Conservation (phyloP, 2,888 invertebrate species). For the Erannis defoliaria region DNA sequence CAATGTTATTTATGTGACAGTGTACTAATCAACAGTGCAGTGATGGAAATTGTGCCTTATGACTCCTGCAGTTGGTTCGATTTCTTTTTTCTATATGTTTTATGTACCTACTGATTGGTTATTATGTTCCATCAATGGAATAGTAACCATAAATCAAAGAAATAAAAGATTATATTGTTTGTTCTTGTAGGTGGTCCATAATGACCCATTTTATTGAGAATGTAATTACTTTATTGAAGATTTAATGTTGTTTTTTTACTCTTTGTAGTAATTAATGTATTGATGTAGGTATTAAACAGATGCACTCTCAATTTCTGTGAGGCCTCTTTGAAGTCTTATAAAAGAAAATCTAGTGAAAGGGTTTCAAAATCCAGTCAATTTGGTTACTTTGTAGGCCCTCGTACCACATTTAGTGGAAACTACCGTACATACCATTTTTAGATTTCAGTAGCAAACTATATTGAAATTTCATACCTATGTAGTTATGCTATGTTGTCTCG, state of each 20-base stretch:
- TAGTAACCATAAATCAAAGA: not conserved
- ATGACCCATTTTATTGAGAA: not conserved
- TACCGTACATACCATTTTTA: too few relatives aligned
- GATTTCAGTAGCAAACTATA: too few relatives aligned
- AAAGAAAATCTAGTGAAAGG: too few relatives aligned
- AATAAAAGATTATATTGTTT: conserved; percentile 7
- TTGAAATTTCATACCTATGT: too few relatives aligned
- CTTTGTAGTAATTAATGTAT: not conserved
- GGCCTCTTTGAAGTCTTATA: too few relatives aligned
- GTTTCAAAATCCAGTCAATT: too few relatives aligned
- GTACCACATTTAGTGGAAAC: too few relatives aligned
- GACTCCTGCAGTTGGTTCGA: conserved; percentile 25
- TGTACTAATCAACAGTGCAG: conserved; percentile 29
- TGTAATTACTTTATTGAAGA: not conserved
- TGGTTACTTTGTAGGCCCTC: too few relatives aligned
- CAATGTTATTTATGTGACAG: conserved; percentile 32
- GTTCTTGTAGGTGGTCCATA: conserved; percentile 1
- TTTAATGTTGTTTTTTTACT: not conserved
- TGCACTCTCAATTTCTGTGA: too few relatives aligned
- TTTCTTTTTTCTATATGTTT: conserved; percentile 6
- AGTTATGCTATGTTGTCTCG: too few relatives aligned
- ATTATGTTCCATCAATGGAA: not conserved
- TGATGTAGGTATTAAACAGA: too few relatives aligned
- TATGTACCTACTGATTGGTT: not conserved
- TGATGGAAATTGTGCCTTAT: conserved; percentile 29